Percentiles rank a stretch among this genome's conserved stretches.
Conservation (phyloP, 2,113 vertebrate species). For the Muscicapa adusta region DNA sequence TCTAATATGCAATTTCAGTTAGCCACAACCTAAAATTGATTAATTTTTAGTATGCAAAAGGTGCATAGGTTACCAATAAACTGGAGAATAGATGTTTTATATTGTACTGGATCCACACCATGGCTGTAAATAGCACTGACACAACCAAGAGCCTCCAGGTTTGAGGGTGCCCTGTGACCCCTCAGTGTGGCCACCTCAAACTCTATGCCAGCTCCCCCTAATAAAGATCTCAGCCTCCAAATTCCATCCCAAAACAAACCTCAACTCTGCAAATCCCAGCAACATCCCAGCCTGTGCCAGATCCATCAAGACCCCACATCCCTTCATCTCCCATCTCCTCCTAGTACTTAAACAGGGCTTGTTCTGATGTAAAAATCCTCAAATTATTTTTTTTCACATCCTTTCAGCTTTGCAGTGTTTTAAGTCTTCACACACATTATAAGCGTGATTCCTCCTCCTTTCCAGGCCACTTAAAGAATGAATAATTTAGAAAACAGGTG, state of each 20-base stretch:
- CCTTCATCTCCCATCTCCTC: not conserved
- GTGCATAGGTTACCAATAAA: not conserved
- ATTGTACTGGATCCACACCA: rapidly evolving
- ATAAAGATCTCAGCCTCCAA: not conserved
- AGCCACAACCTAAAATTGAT: not conserved
- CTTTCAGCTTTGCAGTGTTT: not conserved
- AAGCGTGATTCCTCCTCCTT: not conserved
- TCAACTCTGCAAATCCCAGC: not conserved
- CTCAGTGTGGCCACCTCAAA: not conserved
- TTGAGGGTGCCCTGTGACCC: not conserved
- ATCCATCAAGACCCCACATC: rapidly evolving
- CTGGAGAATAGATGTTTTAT: rapidly evolving
- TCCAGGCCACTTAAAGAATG: not conserved
- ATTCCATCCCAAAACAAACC: not conserved
- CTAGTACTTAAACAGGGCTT: not conserved
- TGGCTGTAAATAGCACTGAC: not conserved
- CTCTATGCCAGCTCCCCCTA: not conserved
- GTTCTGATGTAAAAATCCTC: not conserved
- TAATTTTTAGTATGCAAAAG: not conserved
- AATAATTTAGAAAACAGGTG: slow-evolving; percentile 7
- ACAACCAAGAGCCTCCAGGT: not conserved
- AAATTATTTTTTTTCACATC: not conserved
- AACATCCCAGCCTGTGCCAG: not conserved
- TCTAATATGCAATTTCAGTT: not conserved
- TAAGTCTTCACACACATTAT: not conserved